Evolutionary conservation across 2,113 vertebrate genomes (phyloP), one percentile per base, ranked within the genome.

Genomic region (Eonycteris spelaea): DNA sequence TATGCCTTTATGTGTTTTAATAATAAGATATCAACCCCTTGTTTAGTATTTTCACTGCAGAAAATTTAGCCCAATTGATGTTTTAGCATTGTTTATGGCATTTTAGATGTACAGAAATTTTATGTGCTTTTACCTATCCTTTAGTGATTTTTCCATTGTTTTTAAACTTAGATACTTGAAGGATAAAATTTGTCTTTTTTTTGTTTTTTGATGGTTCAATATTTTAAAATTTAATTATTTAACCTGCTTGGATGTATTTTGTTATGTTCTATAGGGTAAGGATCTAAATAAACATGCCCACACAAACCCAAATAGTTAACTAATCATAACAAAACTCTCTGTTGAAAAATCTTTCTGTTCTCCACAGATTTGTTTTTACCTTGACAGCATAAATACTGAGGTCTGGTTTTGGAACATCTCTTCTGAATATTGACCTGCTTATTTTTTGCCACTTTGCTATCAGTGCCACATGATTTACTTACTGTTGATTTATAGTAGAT

Each of bases 171-270:
- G 35, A 87, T 35, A 83, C 14, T 8, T 28, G 59, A 80, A 57
- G 26, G 43, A 48, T 24, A 84, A 88, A 84, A 71, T 92, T 18
- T 84, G 5, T 77, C 82, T 86, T 78, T 38, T 88, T 88, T 67
- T 38, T 67, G 12, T 51, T 67, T 68, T 82, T 63, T 65, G 68
- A 45, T 57, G 19, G 43, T 68, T 93, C 86, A 24, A 38, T 68
- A 86, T 93, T 86, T 86, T 91, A 30, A 70, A 91, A 77, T 51
- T 53, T 51, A 57, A 87, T 89, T 91, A 63, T 83, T 78, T 71
- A 77, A 95, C 63, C 13, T 55, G 35, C 82, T 70, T n/a, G 24
- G 61, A n/a, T 55, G 35, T 53, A 70, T 91, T 86, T 77, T 93
- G 51, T 51, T 68, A 75, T 70, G 19, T 77, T 61, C 43, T 65